Evolutionary conservation across 2,797 vertebrate genomes (phyloP).

Genomic region (Poliocrania exsul): DNA sequence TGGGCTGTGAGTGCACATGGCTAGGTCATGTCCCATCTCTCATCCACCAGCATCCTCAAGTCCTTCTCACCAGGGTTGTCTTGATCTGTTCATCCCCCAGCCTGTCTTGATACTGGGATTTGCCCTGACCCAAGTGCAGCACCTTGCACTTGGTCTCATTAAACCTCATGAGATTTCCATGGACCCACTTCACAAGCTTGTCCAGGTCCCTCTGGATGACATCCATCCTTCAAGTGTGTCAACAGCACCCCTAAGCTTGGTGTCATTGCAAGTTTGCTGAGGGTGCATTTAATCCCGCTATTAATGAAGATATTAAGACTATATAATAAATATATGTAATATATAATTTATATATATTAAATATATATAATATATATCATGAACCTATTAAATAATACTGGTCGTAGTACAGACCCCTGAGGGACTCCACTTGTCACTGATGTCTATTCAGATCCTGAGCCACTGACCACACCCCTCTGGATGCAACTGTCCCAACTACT

Average conservation of each 20-base stretch:
- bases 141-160: background rate
- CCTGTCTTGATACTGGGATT: accelerated
- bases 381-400: background rate
- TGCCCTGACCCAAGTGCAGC: accelerated
- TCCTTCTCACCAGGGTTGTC: background rate
- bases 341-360: background rate
- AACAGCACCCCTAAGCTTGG: background rate
- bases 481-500: background rate
- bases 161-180: background rate
- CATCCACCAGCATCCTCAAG: background rate
- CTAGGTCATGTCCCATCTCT: background rate
- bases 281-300: accelerated
- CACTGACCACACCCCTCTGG: background rate
- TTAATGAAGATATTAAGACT: background rate
- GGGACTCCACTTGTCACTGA: background rate
- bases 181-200: accelerated
- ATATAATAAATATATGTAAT: background rate
- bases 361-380: background rate
- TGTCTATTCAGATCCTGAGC: background rate
- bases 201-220: background rate
- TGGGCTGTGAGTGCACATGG: background rate
- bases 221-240: background rate
- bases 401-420: background rate
- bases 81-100: background rate
- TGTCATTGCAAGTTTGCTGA: background rate